These are phyloP conservation scores for Cyclina sinensis DNA, from an alignment of 1,140 invertebrate genomes.

Conservation along the genomic window DNA sequence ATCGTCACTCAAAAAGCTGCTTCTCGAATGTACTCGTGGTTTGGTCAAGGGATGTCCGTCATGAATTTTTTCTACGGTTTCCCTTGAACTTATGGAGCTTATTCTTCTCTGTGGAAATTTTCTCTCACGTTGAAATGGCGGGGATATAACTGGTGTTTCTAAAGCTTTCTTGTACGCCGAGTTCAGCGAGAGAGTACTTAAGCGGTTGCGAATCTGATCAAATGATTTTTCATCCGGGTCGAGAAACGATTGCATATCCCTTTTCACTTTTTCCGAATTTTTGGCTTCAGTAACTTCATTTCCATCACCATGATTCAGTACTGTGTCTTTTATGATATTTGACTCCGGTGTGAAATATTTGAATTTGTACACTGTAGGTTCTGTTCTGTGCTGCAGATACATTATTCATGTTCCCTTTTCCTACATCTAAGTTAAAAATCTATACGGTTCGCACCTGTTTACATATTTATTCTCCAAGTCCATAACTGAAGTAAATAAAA, in stretches of 20 bases:
- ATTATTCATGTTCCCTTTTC: background rate
- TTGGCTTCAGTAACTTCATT: background rate
- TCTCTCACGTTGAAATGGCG: constrained; percentile 21
- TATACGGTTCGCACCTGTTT: too few relatives aligned
- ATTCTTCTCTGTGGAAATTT: constrained; percentile 32
- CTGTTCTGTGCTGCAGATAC: background rate
- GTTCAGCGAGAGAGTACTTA: constrained; percentile 49
- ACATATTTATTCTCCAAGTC: too few relatives aligned
- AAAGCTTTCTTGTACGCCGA: constrained; percentile 42
- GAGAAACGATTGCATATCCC: constrained; percentile 5
- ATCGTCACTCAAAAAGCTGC: constrained; percentile 42
- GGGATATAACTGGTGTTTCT: background rate
- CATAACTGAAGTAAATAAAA: too few relatives aligned
- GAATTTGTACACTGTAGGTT: background rate
- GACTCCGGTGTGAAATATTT: constrained; percentile 33
- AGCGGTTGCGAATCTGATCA: constrained; percentile 46
- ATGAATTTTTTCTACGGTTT: background rate
- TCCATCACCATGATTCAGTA: background rate
- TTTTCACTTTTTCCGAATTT: background rate
- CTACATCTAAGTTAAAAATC: too few relatives aligned
- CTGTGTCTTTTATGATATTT: background rate
- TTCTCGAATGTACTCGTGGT: constrained; percentile 12
- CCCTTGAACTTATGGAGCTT: constrained; percentile 35
- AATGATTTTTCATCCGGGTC: constrained; percentile 50
- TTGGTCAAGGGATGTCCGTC: too few relatives aligned